Evolutionary conservation across 1,140 invertebrate genomes (phyloP), one percentile per base, ranked within the genome.

Genomic region (Panulirus ornatus): DNA sequence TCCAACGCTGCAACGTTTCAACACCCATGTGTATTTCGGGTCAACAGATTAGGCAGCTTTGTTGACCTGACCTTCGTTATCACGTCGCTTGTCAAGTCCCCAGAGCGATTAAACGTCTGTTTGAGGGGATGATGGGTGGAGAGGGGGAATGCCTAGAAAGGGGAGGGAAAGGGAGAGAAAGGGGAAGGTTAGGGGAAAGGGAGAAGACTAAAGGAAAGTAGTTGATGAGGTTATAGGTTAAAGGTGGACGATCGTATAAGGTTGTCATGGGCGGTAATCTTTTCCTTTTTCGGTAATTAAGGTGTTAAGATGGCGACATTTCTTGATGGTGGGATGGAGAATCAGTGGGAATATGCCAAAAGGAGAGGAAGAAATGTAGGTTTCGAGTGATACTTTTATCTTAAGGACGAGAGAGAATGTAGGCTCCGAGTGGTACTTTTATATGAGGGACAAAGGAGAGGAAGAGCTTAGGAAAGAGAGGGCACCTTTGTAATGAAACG

Each of bases 1-100:
- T n/a, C n/a, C n/a, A n/a, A n/a, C n/a, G n/a, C n/a, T n/a, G n/a
- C n/a, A n/a, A n/a, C n/a, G n/a, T n/a, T n/a, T n/a, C n/a, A n/a
- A n/a, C n/a, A 36, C 42, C 70, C 42, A 16, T 79, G 76, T 79
- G 47, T 79, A 54, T 51, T 79, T 79, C n/a, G 36, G 42, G 44
- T 47, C 44, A 79, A 79, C 27, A 79, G 76, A 79, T 79, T 51
- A 79, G 51, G 27, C 27, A 51, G 76, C 44, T 79, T 79, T 79
- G 76, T 79, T 79, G 76, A 51, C 42, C 9, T 79, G 44, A 79
- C 76, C 76, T 79, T 1, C 30, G 42, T 79, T 79, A 79, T 79
- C 76, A 51, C 76, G n/a, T 51, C 73, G 8, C 76, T 51, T 79
- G 44, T 42, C 54, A 58, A 58, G 11, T 58, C 11, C 19, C 54